Evolutionary conservation across 2,113 vertebrate genomes (phyloP).

Genomic region (Chionis minor): DNA sequence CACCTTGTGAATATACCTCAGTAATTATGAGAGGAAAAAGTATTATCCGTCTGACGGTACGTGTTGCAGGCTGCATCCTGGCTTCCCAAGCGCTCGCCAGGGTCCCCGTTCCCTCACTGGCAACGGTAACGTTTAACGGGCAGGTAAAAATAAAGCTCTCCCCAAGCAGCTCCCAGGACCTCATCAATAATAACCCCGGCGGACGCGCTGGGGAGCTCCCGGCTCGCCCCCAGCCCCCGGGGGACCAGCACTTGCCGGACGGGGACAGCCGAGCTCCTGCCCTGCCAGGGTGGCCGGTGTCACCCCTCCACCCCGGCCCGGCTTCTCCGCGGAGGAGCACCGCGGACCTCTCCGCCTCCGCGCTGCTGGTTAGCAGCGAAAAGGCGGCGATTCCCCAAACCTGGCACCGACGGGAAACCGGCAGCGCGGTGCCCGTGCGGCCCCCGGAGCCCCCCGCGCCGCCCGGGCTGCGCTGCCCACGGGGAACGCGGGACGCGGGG

Average conservation of each 20-base stretch:
- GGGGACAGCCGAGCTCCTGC: not conserved
- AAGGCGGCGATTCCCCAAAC: not conserved
- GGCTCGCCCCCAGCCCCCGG: not conserved
- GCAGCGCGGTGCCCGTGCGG: not conserved
- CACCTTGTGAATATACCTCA: slow-evolving; percentile 67
- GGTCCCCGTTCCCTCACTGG: not conserved
- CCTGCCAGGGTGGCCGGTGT: not conserved
- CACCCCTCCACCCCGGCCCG: not conserved
- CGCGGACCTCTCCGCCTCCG: not conserved
- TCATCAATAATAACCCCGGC: not conserved
- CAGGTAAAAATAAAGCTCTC: not conserved
- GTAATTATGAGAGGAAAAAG: slow-evolving; percentile 55
- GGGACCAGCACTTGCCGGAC: too few species aligned
- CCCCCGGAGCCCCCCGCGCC: accelerated
- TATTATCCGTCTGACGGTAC: not conserved
- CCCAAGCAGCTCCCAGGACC: not conserved
- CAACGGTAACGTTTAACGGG: not conserved
- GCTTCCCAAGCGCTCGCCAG: not conserved
- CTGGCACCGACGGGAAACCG: not conserved
- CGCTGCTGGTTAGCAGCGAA: not conserved
- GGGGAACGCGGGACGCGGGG: not conserved
- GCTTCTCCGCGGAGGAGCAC: not conserved
- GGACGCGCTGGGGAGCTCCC: not conserved
- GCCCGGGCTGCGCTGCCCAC: not conserved
- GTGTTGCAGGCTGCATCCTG: not conserved